Conservation (phyloP, 2,888 invertebrate species). For the Acanthosoma haemorrhoidale region DNA sequence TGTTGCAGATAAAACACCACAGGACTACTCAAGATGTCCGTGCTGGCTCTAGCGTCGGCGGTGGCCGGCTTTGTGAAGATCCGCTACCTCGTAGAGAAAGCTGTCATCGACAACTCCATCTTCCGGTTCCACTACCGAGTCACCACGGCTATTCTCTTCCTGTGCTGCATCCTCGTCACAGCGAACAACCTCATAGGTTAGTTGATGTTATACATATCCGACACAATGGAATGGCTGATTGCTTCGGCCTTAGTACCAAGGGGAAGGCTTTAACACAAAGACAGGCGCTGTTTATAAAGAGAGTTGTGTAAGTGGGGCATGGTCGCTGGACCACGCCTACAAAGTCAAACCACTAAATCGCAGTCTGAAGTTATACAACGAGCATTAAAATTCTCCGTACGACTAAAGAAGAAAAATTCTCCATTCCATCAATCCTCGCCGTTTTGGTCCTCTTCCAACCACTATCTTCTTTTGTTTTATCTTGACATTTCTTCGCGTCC, state of each 20-base stretch:
- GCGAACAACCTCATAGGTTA: conserved; percentile 84
- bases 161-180: conserved; percentile 80
- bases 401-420: too few relatives aligned
- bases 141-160: conserved; percentile 78
- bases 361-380: too few relatives aligned
- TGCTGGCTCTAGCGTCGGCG: conserved; percentile 64
- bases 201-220: not conserved
- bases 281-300: not conserved
- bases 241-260: not conserved
- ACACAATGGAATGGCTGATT: not conserved
- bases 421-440: too few relatives aligned
- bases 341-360: not conserved
- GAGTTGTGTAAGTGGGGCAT: not conserved
- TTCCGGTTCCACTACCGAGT: conserved; percentile 84
- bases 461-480: too few relatives aligned
- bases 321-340: not conserved
- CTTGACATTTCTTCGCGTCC: too few relatives aligned
- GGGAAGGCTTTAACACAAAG: not conserved
- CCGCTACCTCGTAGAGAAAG: conserved; percentile 81
- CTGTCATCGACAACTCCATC: conserved; percentile 82
- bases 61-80: conserved; percentile 87
- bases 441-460: too few relatives aligned
- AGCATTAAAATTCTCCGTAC: too few relatives aligned
- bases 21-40: conserved; percentile 40
- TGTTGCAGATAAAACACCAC: too few relatives aligned